These are phyloP conservation scores for Asobara japonica DNA, from an alignment of 1,140 invertebrate species.

Conservation along the genomic window DNA sequence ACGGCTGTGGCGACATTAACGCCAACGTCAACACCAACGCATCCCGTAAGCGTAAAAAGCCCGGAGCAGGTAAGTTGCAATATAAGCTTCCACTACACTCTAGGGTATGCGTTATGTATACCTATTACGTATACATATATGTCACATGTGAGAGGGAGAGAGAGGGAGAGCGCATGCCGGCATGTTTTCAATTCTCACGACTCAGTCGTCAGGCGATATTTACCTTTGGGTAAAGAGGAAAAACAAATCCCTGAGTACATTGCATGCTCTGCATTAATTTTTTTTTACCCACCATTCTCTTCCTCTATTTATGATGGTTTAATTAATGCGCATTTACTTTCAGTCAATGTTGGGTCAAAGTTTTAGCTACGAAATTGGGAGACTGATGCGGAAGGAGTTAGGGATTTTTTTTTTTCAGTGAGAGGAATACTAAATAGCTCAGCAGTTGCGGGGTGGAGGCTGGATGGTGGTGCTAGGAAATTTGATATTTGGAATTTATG, in stretches of 20 bases:
- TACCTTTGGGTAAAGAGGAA: not conserved
- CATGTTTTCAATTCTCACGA: slow-evolving; percentile 35
- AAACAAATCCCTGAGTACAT: not conserved
- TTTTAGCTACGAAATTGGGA: too few relatives aligned
- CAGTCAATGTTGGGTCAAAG: too few relatives aligned
- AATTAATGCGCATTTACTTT: too few relatives aligned
- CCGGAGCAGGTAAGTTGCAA: slow-evolving; percentile 72
- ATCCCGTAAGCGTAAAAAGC: slow-evolving; percentile 80
- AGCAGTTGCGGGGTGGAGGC: too few relatives aligned
- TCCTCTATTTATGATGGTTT: not conserved
- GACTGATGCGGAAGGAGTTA: too few relatives aligned
- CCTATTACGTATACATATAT: slow-evolving; percentile 13
- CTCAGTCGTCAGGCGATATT: slow-evolving; percentile 22
- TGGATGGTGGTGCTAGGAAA: too few relatives aligned
- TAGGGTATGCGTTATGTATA: slow-evolving; percentile 13
- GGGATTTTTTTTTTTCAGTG: not conserved
- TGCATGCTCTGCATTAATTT: not conserved
- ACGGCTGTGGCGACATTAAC: slow-evolving; percentile 30
- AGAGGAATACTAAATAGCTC: too few relatives aligned
- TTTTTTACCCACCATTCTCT: not conserved
- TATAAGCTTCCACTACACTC: slow-evolving; percentile 3
- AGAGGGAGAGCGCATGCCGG: slow-evolving; percentile 25
- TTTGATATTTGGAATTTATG: too few relatives aligned
- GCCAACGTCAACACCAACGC: slow-evolving; percentile 55
- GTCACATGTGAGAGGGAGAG: slow-evolving; percentile 22